Conservation (phyloP, 2,888 invertebrate species). For the Plemyria rubiginata region DNA sequence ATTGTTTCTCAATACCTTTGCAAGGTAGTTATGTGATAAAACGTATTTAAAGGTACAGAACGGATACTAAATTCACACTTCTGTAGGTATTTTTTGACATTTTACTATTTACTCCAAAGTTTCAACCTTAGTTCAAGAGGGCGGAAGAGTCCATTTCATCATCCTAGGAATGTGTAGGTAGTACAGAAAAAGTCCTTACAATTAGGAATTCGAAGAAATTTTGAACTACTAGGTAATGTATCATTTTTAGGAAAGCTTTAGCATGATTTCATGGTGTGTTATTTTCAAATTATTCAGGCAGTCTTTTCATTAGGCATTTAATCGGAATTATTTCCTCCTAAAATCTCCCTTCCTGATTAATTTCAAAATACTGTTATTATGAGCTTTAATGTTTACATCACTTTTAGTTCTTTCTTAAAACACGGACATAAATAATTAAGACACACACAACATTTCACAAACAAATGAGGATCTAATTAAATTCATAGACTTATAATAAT, state of each 20-base stretch:
- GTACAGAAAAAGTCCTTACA: slow-evolving; percentile 74
- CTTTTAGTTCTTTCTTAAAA: slow-evolving; percentile 13
- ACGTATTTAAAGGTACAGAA: slow-evolving; percentile 64
- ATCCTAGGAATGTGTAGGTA: slow-evolving; percentile 66
- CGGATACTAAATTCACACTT: slow-evolving; percentile 68
- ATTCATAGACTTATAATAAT: slow-evolving; percentile 35
- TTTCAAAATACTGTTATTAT: slow-evolving; percentile 26
- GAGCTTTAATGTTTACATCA: slow-evolving; percentile 21
- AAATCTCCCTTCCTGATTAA: slow-evolving; percentile 22
- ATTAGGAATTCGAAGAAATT: slow-evolving; percentile 77
- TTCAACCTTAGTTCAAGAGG: slow-evolving; percentile 48
- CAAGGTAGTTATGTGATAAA: slow-evolving; percentile 72
- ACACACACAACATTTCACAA: slow-evolving; percentile 26
- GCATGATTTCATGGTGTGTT: slow-evolving; percentile 71
- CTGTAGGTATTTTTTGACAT: slow-evolving; percentile 36
- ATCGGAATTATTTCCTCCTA: slow-evolving; percentile 2
- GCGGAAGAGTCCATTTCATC: slow-evolving; percentile 63
- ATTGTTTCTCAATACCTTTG: slow-evolving; percentile 80
- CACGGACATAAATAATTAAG: slow-evolving; percentile 24
- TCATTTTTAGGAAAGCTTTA: slow-evolving; percentile 75
- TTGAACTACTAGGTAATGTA: slow-evolving; percentile 74
- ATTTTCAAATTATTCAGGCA: slow-evolving; percentile 27
- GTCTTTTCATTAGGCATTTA: slow-evolving; percentile 11
- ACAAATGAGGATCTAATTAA: slow-evolving; percentile 29
- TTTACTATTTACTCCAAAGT: slow-evolving; percentile 39